Evolutionary conservation across 2,113 vertebrate genomes (phyloP).

Genomic region (Colossoma macropomum): DNA sequence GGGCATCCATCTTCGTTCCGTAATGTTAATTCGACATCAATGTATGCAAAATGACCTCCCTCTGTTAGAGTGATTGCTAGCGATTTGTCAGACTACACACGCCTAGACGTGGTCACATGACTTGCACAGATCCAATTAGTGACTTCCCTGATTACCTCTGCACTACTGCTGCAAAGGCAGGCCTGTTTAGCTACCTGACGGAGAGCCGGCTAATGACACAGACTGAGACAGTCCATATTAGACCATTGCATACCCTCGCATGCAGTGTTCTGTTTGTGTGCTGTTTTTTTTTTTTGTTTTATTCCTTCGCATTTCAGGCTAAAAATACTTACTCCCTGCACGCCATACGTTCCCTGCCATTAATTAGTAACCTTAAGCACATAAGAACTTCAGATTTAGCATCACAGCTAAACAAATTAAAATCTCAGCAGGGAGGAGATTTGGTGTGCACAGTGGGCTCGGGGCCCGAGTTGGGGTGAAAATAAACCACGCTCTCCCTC

Average conservation of each 20-base stretch:
- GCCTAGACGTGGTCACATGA: conserved; percentile 43
- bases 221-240: conserved; percentile 16
- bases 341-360: conserved; percentile 14
- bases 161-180: conserved; percentile 32
- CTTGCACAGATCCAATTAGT: conserved; percentile 49
- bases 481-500: conserved; percentile 36
- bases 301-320: neutral
- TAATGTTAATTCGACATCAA: conserved; percentile 51
- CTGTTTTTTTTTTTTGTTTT: neutral
- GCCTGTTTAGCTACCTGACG: conserved; percentile 47
- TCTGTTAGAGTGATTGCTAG: conserved; percentile 51
- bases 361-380: conserved; percentile 50
- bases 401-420: conserved; percentile 51
- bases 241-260: neutral
- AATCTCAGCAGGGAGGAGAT: conserved; percentile 41
- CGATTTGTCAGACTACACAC: conserved; percentile 48
- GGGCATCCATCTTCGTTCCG: conserved; percentile 54
- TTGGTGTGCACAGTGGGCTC: conserved; percentile 13
- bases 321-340: conserved; percentile 23
- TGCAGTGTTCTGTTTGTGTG: conserved; percentile 36
- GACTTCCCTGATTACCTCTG: conserved; percentile 46
- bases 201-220: conserved; percentile 47
- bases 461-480: conserved; percentile 1
- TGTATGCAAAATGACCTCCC: conserved; percentile 55
- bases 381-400: conserved; percentile 40